These are phyloP conservation scores for Brachirus orientalis DNA, from an alignment of 2,113 vertebrate genomes.

Conservation along the genomic window DNA sequence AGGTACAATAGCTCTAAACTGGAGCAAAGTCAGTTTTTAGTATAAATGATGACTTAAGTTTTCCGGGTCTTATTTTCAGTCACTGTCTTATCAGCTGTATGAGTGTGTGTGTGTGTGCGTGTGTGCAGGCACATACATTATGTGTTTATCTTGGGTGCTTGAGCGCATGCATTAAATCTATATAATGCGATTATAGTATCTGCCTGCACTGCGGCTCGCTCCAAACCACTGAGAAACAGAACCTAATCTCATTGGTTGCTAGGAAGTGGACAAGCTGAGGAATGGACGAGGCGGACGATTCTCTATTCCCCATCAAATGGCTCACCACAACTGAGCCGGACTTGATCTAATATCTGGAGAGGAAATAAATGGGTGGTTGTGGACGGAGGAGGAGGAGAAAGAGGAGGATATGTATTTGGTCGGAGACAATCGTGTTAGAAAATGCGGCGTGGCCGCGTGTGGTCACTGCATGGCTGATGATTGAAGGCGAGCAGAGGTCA, in stretches of 20 bases:
- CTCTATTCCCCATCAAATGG: constrained; percentile 59
- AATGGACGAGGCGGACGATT: constrained; percentile 60
- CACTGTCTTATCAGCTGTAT: constrained; percentile 4
- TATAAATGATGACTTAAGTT: background rate
- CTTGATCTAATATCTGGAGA: constrained; percentile 64
- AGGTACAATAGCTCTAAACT: background rate
- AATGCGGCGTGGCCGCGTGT: constrained; percentile 28
- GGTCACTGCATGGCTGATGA: constrained; percentile 41
- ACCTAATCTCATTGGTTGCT: constrained; percentile 76
- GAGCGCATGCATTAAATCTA: constrained; percentile 62
- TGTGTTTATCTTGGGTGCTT: constrained; percentile 46
- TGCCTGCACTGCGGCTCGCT: constrained; percentile 59
- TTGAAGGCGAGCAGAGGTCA: constrained; percentile 30
- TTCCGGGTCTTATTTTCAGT: constrained; percentile 15
- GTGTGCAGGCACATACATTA: constrained; percentile 14
- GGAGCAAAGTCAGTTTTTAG: background rate
- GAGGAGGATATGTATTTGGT: constrained; percentile 51
- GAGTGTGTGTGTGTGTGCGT: background rate
- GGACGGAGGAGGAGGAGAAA: background rate
- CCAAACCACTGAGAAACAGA: constrained; percentile 61
- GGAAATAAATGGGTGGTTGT: constrained; percentile 45
- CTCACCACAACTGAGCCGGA: constrained; percentile 54
- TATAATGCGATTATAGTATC: constrained; percentile 67
- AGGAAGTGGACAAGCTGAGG: constrained; percentile 66
- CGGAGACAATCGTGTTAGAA: constrained; percentile 61